Base-by-base conservation (phyloP, 1,140 invertebrate species). In the Arion vulgaris region DNA sequence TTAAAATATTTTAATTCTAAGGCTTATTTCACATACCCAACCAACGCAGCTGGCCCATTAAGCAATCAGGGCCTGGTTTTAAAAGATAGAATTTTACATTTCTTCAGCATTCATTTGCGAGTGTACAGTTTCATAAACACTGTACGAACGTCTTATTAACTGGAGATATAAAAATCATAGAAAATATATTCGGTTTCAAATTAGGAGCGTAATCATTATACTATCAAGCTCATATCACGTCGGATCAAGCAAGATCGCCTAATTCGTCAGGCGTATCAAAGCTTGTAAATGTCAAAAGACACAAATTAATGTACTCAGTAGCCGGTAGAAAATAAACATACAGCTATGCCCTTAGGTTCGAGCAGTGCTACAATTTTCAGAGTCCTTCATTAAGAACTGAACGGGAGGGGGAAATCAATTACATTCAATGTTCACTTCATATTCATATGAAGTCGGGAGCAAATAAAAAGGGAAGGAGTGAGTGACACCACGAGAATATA, bases 271-370 rank as follows among this genome's bases (percentile, higher is more conserved):
- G n/a, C 62, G 62, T 66, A 66, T 66, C 62, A 66, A 66, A 66
- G 62, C 62, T 66, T 66, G 28, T 28, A 66, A 66, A 66, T 66
- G 62, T 66, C 62, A 66, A 66, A 66, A 66, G 62, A 66, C 62
- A 66, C 62, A 66, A 41, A 39, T 73, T 73, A 73, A 73, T 49
- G 71, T 73, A 73, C 71, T 49, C 41, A 34, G n/a, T 73, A 73
- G 71, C 71, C 71, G 41, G 26, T n/a, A 23, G 19, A 73, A 73
- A 73, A 73, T 49, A 73, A 73, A 73, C 71, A 73, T 73, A 13
- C 5, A 41, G 41, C 71, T 1, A 9, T 38, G 71, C 41, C 41
- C 23, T n/a, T 5, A 73, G 41, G 41, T 73, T 73, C 71, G 71
- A 73, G 71, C 71, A 26, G 71, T 41, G 38, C 71, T 41, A 15